Evolutionary conservation across 2,797 vertebrate genomes (phyloP).

Genomic region (Tokudaia muenninki): DNA sequence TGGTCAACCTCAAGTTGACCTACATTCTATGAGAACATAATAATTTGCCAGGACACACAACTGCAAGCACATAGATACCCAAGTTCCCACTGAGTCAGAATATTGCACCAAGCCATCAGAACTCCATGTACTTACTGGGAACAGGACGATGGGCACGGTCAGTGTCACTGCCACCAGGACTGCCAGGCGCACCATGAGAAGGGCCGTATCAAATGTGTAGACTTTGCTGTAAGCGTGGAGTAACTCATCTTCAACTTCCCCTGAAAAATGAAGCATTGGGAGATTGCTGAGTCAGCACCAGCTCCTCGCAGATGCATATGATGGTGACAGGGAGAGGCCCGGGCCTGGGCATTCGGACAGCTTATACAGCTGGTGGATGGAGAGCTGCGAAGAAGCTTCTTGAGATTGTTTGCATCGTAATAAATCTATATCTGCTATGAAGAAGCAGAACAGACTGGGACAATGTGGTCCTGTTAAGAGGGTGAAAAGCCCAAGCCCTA

Average conservation of each 20-base stretch:
- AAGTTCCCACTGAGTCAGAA: neutral
- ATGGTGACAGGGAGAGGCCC: neutral
- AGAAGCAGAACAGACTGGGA: neutral
- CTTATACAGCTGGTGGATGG: neutral
- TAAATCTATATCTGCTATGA: neutral
- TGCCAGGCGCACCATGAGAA: constrained; percentile 96
- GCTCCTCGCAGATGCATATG: neutral
- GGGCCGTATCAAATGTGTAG: constrained; percentile 93
- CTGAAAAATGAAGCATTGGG: constrained; percentile 83
- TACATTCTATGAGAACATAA: constrained; percentile 52
- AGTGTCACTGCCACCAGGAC: constrained; percentile 97
- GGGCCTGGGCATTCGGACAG: neutral
- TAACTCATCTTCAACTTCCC: constrained; percentile 96
- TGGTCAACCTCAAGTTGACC: neutral
- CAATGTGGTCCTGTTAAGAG: neutral
- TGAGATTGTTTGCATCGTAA: neutral
- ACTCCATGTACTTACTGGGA: constrained; percentile 93
- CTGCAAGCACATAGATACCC: neutral
- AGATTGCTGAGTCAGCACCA: no score
- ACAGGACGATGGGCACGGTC: constrained; percentile 97
- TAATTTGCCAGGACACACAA: neutral
- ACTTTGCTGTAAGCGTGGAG: constrained; percentile 97
- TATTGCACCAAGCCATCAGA: neutral
- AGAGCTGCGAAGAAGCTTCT: neutral
- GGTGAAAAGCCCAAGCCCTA: neutral